Base-by-base conservation (phyloP, 2,888 invertebrate genomes). In the Sinohyriopsis cumingii region DNA sequence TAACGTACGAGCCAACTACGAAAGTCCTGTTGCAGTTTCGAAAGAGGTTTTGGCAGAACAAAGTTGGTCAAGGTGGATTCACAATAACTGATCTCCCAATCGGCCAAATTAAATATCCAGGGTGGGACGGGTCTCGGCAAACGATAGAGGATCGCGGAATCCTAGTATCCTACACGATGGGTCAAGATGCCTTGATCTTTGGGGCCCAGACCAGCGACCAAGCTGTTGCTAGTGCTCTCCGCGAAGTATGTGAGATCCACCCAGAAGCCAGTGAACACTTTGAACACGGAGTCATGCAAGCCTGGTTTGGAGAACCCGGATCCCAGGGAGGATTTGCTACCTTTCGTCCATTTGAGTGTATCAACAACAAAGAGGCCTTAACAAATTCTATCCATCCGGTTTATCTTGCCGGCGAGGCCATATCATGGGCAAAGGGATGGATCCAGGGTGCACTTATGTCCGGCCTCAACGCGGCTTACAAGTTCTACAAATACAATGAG, bases 391-490 rank as follows among this genome's bases (percentile, higher is more conserved):
- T 56, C 19, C 69, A 65, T 25, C 66, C 71, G 5, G 24, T 79
- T 3, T 75, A 76, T 63, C 62, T 79, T 6, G 78, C 75, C 9
- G 78, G 76, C 6, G 78, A 79, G 25, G 72, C 73, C 3, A 25
- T 76, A 25, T 79, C 78, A 19, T 76, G 76, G 74, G 66, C 73
- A 0, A 73, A 76, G 63, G 68, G 73, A 22, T 73, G 73, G 73
- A 73, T 73, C 19, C 70, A 73, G 55, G 73, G 73, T 1, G 73
- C 73, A 4, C 18, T 73, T 18, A 64, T 71, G 33, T 68, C 74
- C 12, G 71, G 67, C 18, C 60, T 71, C 20, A 45, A 63, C 55
- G 74, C 71, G 0, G 74, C 71, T n/a, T 74, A 71, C 55, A 53
- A 71, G 45, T 56, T 74, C 7, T 74, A 67, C 63, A 33, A 33